Evolutionary conservation across 2,797 vertebrate species (phyloP), one percentile per base, ranked within the genome.

Genomic region (Pseudomugil gertrudae): DNA sequence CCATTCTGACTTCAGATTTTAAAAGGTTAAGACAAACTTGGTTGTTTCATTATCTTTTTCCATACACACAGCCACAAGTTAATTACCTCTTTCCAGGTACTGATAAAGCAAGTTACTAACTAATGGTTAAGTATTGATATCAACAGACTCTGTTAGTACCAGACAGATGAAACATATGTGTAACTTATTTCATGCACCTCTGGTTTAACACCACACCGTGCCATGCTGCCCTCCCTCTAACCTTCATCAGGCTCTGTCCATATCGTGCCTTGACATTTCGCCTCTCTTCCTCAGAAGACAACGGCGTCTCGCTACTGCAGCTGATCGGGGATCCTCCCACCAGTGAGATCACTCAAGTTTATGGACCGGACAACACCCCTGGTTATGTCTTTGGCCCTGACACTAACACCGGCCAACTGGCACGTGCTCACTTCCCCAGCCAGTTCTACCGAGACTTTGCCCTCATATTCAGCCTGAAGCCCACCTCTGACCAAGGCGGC

Each of bases 361-460:
- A 90, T 0, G 95, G 94, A n/a, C 93, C 94, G 0, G 94, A 96
- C 59, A 92, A 89, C 61, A 94, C 69, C 30, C 92, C 92, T 0
- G 91, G 91, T 50, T 99, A 95, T 0, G 80, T 94, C 67, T 97
- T 99, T 0, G 94, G 94, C 1, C 90, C 90, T 0, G 90, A 93
- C 0, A 91, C 95, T 77, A 95, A 93, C 82, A 93, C 93, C 0
- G 96, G 97, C 23, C 96, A 96, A 78, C 92, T 95, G 85, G 98
- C 97, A 1, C 94, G 89, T 0, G 92, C 93, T 57, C 95, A 96
- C 75, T 79, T 99, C 51, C 95, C 96, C 0, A 95, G 60, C 78
- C 93, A 94, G 0, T 98, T 97, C 90, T 96, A 95, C 90, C 86
- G 91, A 1, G 94, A 97, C 92, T 99, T 99, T 55, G 94, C 96